Conservation (phyloP, 2,888 invertebrate genomes). For the Eilema griseolum region DNA sequence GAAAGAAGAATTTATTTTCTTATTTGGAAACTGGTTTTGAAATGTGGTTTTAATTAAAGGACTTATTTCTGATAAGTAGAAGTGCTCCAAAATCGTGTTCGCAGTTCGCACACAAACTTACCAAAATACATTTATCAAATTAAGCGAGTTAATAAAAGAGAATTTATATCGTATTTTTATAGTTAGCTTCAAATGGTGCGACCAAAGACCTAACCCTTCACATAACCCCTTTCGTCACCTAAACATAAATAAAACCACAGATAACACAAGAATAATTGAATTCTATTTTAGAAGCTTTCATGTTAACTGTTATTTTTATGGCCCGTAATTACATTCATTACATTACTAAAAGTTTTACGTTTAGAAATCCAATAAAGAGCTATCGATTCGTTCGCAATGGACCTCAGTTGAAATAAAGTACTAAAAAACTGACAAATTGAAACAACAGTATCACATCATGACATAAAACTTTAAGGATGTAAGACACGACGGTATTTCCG, state of each 20-base stretch:
- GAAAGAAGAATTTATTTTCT: too few relatives aligned
- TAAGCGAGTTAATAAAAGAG: not conserved
- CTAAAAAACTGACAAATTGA: not conserved
- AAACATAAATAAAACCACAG: not conserved
- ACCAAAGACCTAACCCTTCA: not conserved
- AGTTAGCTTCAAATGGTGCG: not conserved
- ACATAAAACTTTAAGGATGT: not conserved
- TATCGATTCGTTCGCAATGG: not conserved
- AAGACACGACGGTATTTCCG: too few relatives aligned
- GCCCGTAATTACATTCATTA: not conserved
- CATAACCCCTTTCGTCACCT: not conserved
- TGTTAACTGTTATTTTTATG: not conserved
- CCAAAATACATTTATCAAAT: too few relatives aligned
- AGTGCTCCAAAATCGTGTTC: too few relatives aligned
- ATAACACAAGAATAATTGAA: slow-evolving; percentile 1
- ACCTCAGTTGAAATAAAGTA: not conserved
- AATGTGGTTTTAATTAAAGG: too few relatives aligned
- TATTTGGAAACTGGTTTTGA: too few relatives aligned
- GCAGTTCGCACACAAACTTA: too few relatives aligned
- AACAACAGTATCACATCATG: not conserved
- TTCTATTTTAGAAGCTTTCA: not conserved
- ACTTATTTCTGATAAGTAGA: too few relatives aligned
- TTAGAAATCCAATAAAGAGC: not conserved
- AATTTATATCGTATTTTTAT: too few relatives aligned
- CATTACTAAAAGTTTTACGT: not conserved